phyloP scores from a whole-genome alignment of 2,113 vertebrate species.

The Axis porcinus region DNA sequence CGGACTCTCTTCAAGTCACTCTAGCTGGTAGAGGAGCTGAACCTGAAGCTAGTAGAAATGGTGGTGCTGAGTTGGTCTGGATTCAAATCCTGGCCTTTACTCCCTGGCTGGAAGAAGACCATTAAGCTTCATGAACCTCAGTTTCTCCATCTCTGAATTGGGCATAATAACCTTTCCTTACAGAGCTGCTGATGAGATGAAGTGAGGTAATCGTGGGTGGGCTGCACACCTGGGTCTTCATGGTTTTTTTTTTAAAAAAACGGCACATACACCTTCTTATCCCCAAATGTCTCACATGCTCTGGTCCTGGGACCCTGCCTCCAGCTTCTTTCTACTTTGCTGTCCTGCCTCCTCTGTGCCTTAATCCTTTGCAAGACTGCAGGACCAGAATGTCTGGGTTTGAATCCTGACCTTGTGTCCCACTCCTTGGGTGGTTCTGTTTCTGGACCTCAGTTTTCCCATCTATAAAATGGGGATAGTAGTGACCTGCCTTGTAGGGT shows the following conservation, averaged over 20 bases:
- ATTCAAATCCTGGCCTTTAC: neutral
- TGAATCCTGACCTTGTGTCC: neutral
- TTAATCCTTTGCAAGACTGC: too few species aligned
- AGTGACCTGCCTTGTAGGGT: neutral
- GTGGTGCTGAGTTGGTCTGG: neutral
- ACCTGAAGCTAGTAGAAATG: neutral
- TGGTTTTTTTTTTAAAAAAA: too few species aligned
- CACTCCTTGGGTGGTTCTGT: neutral
- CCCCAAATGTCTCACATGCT: neutral
- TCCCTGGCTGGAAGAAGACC: neutral
- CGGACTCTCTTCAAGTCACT: neutral
- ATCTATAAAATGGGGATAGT: neutral
- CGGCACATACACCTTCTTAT: too few species aligned
- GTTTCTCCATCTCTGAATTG: neutral
- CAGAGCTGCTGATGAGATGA: neutral
- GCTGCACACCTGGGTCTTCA: neutral
- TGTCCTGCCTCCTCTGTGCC: fast-evolving
- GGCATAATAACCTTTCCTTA: neutral
- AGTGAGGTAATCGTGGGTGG: neutral
- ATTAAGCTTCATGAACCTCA: neutral
- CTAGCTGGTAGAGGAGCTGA: neutral
- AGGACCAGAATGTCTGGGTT: too few species aligned
- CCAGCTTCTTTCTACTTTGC: neutral
- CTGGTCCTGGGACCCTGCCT: neutral
- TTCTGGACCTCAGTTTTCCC: neutral